These are phyloP conservation scores for Cataglyphis livida DNA, from an alignment of 2,888 invertebrate species.

Conservation along the genomic window DNA sequence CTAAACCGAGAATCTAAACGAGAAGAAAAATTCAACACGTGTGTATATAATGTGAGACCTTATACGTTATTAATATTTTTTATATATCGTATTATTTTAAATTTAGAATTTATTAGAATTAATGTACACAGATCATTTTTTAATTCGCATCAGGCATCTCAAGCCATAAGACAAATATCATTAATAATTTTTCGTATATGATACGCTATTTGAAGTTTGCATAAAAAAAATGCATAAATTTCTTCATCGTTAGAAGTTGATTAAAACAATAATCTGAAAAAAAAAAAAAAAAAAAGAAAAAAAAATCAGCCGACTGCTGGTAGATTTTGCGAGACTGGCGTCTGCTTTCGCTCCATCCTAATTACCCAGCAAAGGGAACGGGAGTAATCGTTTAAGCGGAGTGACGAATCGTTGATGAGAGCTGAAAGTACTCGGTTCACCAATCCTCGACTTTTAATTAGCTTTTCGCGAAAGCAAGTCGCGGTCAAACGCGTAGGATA, in stretches of 20 bases:
- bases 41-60: background rate
- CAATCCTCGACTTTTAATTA: slow-evolving; percentile 70
- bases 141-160: background rate
- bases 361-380: slow-evolving; percentile 55
- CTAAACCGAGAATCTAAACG: background rate
- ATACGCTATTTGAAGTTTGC: background rate
- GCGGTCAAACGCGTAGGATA: slow-evolving; percentile 22
- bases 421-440: slow-evolving; percentile 54
- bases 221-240: background rate
- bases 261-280: slow-evolving; percentile 27
- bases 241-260: background rate
- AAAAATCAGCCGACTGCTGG: background rate
- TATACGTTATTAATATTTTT: background rate
- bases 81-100: background rate
- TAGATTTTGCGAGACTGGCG: slow-evolving; percentile 26
- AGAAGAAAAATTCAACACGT: background rate
- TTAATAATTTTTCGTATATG: background rate
- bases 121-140: background rate
- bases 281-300: too few relatives aligned
- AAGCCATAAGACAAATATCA: background rate
- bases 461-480: slow-evolving; percentile 66
- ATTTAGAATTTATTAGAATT: background rate
- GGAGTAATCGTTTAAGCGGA: slow-evolving; percentile 57
- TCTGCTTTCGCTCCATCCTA: slow-evolving; percentile 47
- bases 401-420: slow-evolving; percentile 80